Percentiles rank a stretch among this genome's conserved stretches.
phyloP scores from a whole-genome alignment of 2,113 vertebrate genomes.

The Pedetes capensis region DNA sequence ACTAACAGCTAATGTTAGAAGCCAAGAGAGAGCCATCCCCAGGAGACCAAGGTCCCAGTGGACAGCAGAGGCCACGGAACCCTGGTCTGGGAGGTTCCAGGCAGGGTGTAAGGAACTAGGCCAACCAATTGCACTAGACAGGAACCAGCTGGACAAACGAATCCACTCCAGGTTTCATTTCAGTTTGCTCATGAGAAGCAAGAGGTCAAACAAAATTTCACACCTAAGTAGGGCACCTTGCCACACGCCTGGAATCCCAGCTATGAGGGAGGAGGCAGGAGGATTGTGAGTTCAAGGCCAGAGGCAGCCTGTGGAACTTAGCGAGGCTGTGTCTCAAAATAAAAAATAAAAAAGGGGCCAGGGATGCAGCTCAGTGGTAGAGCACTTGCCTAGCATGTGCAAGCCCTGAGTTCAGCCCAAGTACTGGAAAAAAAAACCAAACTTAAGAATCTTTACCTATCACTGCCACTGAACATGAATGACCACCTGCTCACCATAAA shows the following conservation, averaged over 20 bases:
- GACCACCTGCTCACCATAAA: background rate
- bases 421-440: too few species aligned
- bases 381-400: too few species aligned
- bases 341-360: too few species aligned
- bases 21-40: background rate
- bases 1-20: background rate
- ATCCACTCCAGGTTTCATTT: background rate
- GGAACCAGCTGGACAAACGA: background rate
- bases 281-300: too few species aligned
- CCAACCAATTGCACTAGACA: background rate
- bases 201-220: background rate
- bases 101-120: background rate
- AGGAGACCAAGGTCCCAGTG: background rate
- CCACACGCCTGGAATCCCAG: too few species aligned
- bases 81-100: background rate
- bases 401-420: too few species aligned
- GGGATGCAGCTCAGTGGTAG: too few species aligned
- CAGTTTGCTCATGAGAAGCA: background rate
- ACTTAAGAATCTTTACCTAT: too few species aligned
- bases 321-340: too few species aligned
- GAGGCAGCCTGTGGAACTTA: too few species aligned
- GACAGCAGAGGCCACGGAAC: background rate
- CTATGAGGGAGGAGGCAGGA: too few species aligned
- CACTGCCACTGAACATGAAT: background rate
- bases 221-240: background rate